A percentile compares a stretch with the other conserved stretches of the same genome.
Conservation (phyloP, 2,888 invertebrate genomes). For the Morpho achilles region DNA sequence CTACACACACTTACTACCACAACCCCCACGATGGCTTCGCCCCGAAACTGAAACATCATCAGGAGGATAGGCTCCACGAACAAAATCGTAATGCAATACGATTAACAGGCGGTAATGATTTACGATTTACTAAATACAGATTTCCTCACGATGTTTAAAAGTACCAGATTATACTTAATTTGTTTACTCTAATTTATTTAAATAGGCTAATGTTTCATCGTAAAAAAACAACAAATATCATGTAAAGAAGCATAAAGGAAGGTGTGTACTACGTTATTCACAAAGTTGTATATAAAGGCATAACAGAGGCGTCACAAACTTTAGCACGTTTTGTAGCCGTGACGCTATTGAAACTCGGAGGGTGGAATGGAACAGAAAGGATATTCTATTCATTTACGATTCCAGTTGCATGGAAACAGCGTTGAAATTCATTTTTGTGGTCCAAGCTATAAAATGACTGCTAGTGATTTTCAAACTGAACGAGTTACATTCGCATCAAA, state of each 20-base stretch:
- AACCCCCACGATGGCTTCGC: too few relatives aligned
- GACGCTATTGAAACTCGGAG: constrained; percentile 29
- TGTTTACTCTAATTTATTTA: too few relatives aligned
- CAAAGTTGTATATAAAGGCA: constrained; percentile 17
- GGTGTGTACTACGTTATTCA: constrained; percentile 19
- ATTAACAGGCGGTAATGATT: too few relatives aligned
- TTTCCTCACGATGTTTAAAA: too few relatives aligned
- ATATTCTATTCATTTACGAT: constrained; percentile 35
- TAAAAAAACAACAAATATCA: not conserved
- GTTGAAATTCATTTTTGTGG: constrained; percentile 8
- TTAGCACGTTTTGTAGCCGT: constrained; percentile 25
- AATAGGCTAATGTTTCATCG: too few relatives aligned
- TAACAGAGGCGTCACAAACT: constrained; percentile 25
- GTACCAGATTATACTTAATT: too few relatives aligned
- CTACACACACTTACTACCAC: too few relatives aligned
- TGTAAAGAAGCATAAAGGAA: constrained; percentile 12
- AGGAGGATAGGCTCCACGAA: too few relatives aligned
- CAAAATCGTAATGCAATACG: too few relatives aligned
- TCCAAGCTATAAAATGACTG: constrained; percentile 3
- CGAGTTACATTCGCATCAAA: not conserved
- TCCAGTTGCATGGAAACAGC: constrained; percentile 28
- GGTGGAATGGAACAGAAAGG: constrained; percentile 24
- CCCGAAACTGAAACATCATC: too few relatives aligned
- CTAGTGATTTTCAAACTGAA: constrained; percentile 5
- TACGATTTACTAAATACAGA: too few relatives aligned